A percentile compares a stretch with the other conserved stretches of the same genome.
Evolutionary conservation across 2,113 vertebrate species (phyloP).

Genomic region (Actinemys pallida): DNA sequence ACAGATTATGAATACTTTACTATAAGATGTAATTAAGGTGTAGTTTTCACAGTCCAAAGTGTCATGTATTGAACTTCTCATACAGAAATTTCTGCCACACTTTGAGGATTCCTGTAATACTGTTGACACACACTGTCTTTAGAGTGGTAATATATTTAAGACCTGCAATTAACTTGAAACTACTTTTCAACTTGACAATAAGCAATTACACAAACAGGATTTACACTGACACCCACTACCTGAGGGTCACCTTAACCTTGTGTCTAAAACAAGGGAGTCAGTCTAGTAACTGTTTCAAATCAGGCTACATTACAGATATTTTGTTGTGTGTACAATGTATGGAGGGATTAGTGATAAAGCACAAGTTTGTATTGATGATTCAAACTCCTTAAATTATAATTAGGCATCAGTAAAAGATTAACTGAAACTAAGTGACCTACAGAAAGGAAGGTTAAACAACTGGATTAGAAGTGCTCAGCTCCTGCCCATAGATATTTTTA

Average conservation of each 20-base stretch:
- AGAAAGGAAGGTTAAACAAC: conserved; percentile 48
- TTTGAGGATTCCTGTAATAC: background rate
- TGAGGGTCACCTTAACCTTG: background rate
- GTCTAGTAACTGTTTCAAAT: background rate
- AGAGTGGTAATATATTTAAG: background rate
- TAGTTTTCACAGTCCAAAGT: background rate
- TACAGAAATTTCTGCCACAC: background rate
- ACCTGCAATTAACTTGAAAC: background rate
- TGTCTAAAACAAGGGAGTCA: background rate
- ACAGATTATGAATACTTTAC: background rate
- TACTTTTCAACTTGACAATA: background rate
- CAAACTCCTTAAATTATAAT: conserved; percentile 43
- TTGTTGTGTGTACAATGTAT: background rate
- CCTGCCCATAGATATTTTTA: background rate
- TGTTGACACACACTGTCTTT: background rate
- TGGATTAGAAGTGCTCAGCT: conserved; percentile 25
- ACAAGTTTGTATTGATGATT: background rate
- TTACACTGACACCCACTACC: background rate
- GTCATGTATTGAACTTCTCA: background rate
- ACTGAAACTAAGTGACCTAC: conserved; percentile 23
- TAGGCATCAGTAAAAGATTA: conserved; percentile 26
- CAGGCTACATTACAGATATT: background rate
- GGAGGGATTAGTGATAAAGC: conserved; percentile 35
- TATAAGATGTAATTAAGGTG: background rate
- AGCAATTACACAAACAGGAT: background rate